Evolutionary conservation across 1,140 invertebrate species (phyloP).

Genomic region (Drosophila tropicalis): DNA sequence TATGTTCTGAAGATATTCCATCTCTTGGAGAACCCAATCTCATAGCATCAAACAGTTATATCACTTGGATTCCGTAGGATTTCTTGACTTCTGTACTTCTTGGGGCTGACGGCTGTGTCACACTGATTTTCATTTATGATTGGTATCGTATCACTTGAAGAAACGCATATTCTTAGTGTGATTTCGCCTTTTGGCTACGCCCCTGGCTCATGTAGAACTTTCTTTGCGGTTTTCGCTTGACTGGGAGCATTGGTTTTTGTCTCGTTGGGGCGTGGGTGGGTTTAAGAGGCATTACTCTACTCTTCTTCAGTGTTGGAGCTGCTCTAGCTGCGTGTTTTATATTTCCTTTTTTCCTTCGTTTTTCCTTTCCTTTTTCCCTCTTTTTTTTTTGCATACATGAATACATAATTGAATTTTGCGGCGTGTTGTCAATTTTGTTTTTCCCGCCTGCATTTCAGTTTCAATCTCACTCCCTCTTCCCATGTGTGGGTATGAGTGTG

Average conservation of each 20-base stretch:
- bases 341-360: constrained; percentile 68
- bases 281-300: constrained; percentile 22
- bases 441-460: constrained; percentile 67
- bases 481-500: not conserved
- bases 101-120: too few relatives aligned
- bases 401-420: constrained; percentile 79
- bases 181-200: not conserved
- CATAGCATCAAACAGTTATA: too few relatives aligned
- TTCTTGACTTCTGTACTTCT: too few relatives aligned
- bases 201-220: not conserved
- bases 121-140: too few relatives aligned
- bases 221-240: constrained; percentile 2
- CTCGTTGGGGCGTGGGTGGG: constrained; percentile 23
- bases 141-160: too few relatives aligned
- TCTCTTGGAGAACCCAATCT: too few relatives aligned
- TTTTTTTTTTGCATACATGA: constrained; percentile 75
- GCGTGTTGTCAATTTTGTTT: constrained; percentile 78
- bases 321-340: constrained; percentile 65
- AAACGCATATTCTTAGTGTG: too few relatives aligned
- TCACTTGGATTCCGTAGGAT: too few relatives aligned
- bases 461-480: constrained; percentile 17
- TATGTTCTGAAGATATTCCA: too few relatives aligned
- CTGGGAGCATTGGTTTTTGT: constrained; percentile 3
- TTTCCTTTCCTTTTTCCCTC: constrained; percentile 72
- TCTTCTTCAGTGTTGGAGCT: constrained; percentile 6